phyloP scores from a whole-genome alignment of 2,113 vertebrate genomes.

The Saccopteryx bilineata region DNA sequence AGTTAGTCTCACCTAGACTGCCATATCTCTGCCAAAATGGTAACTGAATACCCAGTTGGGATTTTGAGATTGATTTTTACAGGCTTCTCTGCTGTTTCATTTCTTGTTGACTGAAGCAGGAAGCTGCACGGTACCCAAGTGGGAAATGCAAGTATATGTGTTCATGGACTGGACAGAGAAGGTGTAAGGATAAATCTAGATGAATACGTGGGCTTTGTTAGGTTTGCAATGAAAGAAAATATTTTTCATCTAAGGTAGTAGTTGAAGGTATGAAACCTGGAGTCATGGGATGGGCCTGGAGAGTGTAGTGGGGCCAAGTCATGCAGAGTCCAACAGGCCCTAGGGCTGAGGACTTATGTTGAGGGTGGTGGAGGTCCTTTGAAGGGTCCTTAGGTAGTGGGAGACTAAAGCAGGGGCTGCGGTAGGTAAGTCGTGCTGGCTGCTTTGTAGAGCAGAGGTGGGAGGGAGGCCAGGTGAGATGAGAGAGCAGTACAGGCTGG shows the following conservation, averaged over 20 bases:
- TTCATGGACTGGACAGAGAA: background rate
- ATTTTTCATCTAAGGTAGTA: slow-evolving; percentile 10
- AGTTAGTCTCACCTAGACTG: background rate
- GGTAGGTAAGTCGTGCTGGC: background rate
- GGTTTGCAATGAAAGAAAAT: slow-evolving; percentile 6
- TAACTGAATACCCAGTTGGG: background rate
- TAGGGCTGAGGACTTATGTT: background rate
- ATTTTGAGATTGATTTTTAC: background rate
- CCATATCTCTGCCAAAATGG: background rate
- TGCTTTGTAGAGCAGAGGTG: background rate
- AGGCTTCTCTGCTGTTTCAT: background rate
- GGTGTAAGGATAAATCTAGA: background rate
- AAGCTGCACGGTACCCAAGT: background rate
- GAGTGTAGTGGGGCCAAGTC: background rate
- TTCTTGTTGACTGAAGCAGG: background rate
- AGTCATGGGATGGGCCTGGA: background rate
- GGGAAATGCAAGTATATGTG: background rate
- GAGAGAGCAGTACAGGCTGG: background rate
- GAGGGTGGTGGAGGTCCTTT: background rate
- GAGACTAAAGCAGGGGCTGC: background rate
- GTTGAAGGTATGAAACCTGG: background rate
- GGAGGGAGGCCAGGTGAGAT: background rate
- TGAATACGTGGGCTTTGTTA: background rate
- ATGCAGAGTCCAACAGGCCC: background rate
- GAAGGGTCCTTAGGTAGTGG: background rate